These are phyloP conservation scores for Perizoma flavofasciatum DNA, from an alignment of 2,888 invertebrate species.

Conservation along the genomic window DNA sequence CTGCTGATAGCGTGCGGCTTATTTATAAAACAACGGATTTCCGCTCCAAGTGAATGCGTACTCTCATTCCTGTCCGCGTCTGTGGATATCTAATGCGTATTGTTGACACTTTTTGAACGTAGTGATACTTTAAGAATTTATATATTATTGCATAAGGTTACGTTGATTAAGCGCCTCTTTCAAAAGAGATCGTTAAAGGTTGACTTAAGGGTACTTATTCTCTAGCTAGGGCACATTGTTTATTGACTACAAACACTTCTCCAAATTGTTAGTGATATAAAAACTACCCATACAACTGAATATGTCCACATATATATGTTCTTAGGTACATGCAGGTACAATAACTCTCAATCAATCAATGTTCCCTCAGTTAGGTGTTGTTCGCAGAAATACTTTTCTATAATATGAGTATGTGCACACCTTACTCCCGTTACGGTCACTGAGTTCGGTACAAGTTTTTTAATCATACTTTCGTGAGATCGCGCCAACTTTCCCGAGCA, in stretches of 20 bases:
- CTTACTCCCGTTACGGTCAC: slow-evolving; percentile 49
- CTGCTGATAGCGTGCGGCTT: slow-evolving; percentile 78
- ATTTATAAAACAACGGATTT: slow-evolving; percentile 79
- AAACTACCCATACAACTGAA: not conserved
- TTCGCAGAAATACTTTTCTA: slow-evolving; percentile 32
- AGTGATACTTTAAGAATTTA: slow-evolving; percentile 60
- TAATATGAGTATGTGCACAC: slow-evolving; percentile 35
- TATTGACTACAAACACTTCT: slow-evolving; percentile 4
- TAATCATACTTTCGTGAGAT: slow-evolving; percentile 60
- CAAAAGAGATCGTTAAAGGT: slow-evolving; percentile 50
- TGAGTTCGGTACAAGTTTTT: slow-evolving; percentile 57
- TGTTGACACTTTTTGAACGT: slow-evolving; percentile 60
- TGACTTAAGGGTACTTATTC: slow-evolving; percentile 53
- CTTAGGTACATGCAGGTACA: slow-evolving; percentile 20
- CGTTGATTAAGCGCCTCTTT: slow-evolving; percentile 32
- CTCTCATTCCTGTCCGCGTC: slow-evolving; percentile 54
- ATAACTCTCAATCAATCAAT: slow-evolving; percentile 56
- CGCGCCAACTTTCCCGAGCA: slow-evolving; percentile 50
- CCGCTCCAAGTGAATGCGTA: slow-evolving; percentile 65
- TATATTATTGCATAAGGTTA: slow-evolving; percentile 55
- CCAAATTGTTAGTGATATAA: too few species aligned
- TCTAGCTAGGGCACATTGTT: slow-evolving; percentile 39
- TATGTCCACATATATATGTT: not conserved
- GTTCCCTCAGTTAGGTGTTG: slow-evolving; percentile 37
- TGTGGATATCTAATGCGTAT: slow-evolving; percentile 54